phyloP scores from a whole-genome alignment of 2,888 invertebrate genomes.

The Drosophila monieri region DNA sequence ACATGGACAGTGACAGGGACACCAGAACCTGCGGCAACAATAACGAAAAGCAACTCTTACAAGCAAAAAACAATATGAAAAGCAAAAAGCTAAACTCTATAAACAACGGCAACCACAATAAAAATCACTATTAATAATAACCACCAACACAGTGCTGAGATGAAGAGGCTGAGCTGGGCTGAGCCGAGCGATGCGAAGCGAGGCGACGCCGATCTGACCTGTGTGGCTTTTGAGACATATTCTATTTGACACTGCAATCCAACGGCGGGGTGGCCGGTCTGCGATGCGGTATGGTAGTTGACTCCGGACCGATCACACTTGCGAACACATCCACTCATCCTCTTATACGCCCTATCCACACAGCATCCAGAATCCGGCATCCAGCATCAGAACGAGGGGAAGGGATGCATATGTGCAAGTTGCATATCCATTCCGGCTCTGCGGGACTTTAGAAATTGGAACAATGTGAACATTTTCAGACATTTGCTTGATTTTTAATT shows the following conservation, averaged over 20 bases:
- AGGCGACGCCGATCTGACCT: constrained; percentile 1
- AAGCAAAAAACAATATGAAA: constrained; percentile 34
- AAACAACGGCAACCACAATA: constrained; percentile 47
- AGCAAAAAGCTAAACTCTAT: constrained; percentile 43
- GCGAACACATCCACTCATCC: not conserved
- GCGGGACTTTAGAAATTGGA: constrained; percentile 6
- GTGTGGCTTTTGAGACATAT: not conserved
- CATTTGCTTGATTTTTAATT: constrained; percentile 30
- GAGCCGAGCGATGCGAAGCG: not conserved
- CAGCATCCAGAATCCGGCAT: not conserved
- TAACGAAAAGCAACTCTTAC: constrained; percentile 34
- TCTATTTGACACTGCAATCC: not conserved
- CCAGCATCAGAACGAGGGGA: not conserved
- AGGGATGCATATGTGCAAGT: constrained; percentile 10
- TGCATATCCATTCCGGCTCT: constrained; percentile 1
- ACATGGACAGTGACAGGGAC: constrained; percentile 20
- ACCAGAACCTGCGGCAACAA: constrained; percentile 33
- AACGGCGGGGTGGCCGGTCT: not conserved
- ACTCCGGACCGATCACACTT: not conserved
- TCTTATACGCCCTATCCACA: constrained; percentile 1
- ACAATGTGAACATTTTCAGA: constrained; percentile 23
- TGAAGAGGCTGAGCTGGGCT: constrained; percentile 5
- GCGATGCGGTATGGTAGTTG: not conserved
- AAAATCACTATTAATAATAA: constrained; percentile 41
- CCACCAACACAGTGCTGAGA: constrained; percentile 11